A percentile compares a stretch with the other conserved stretches of the same genome.
Evolutionary conservation across 2,797 vertebrate species (phyloP).

Genomic region (Picus viridis): DNA sequence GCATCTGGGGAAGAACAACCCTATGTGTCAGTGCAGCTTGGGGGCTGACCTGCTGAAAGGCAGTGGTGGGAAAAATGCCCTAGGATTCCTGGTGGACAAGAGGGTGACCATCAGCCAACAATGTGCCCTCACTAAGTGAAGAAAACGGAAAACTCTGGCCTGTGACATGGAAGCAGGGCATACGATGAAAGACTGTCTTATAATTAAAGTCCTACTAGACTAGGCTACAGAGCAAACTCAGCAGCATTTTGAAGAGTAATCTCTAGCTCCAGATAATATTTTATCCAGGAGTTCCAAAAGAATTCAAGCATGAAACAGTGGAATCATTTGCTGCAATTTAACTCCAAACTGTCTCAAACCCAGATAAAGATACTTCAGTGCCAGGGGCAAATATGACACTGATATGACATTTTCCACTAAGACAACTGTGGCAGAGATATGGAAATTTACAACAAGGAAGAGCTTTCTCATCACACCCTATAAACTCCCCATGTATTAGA

Average conservation of each 20-base stretch:
- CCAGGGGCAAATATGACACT: background rate
- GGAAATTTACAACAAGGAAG: constrained; percentile 16
- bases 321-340: constrained; percentile 49
- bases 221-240: background rate
- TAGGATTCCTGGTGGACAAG: too few species aligned
- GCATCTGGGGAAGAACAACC: background rate
- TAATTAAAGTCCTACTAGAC: background rate
- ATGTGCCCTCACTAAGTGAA: background rate
- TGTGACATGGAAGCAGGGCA: background rate
- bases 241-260: constrained; percentile 8
- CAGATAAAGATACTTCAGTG: constrained; percentile 21
- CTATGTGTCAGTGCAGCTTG: too few species aligned
- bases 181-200: background rate
- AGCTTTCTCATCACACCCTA: background rate
- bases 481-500: background rate
- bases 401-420: constrained; percentile 6
- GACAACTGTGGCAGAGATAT: background rate
- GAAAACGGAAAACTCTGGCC: background rate
- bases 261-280: background rate
- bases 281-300: background rate
- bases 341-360: constrained; percentile 22
- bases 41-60: too few species aligned
- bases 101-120: too few species aligned
- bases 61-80: too few species aligned
- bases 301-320: constrained; percentile 18